Evolutionary conservation across 2,888 invertebrate genomes (phyloP).

Genomic region (Drosophila pegasa): DNA sequence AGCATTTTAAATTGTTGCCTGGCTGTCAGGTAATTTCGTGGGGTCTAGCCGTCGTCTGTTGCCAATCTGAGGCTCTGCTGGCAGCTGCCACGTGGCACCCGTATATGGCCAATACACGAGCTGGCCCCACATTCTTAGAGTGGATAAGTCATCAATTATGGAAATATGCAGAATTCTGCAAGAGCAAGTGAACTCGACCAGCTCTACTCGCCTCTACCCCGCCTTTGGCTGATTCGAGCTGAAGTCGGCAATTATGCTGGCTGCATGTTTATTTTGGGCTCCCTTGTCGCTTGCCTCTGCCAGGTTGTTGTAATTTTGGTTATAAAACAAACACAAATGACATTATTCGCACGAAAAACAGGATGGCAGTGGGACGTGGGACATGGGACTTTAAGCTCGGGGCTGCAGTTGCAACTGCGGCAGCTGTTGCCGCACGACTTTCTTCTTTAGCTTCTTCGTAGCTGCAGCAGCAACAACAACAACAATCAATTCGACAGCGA

Average conservation of each 20-base stretch:
- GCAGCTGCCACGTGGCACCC: constrained; percentile 36
- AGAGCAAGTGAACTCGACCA: background rate
- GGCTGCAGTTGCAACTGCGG: constrained; percentile 46
- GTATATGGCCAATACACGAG: constrained; percentile 11
- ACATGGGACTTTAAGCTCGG: constrained; percentile 3
- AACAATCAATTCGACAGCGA: constrained; percentile 72
- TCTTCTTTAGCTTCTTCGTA: constrained; percentile 59
- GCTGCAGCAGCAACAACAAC: constrained; percentile 27
- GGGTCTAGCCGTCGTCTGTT: constrained; percentile 21
- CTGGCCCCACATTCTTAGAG: constrained; percentile 1
- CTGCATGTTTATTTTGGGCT: constrained; percentile 45
- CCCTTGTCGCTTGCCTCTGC: constrained; percentile 43
- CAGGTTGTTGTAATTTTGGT: constrained; percentile 72
- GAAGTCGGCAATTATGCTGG: constrained; percentile 53
- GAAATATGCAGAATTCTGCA: constrained; percentile 27
- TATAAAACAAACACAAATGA: constrained; percentile 81
- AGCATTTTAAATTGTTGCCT: constrained; percentile 12
- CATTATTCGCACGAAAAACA: constrained; percentile 80
- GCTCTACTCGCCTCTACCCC: background rate
- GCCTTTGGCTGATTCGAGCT: constrained; percentile 18
- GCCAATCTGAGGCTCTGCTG: constrained; percentile 10
- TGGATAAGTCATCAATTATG: background rate
- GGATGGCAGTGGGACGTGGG: constrained; percentile 50
- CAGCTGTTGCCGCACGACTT: constrained; percentile 78
- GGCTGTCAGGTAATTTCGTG: constrained; percentile 32